A percentile compares a stretch with the other conserved stretches of the same genome.
These are phyloP conservation scores for Scaptomyza caliginosa DNA, from an alignment of 2,888 invertebrate genomes.

Conservation along the genomic window DNA sequence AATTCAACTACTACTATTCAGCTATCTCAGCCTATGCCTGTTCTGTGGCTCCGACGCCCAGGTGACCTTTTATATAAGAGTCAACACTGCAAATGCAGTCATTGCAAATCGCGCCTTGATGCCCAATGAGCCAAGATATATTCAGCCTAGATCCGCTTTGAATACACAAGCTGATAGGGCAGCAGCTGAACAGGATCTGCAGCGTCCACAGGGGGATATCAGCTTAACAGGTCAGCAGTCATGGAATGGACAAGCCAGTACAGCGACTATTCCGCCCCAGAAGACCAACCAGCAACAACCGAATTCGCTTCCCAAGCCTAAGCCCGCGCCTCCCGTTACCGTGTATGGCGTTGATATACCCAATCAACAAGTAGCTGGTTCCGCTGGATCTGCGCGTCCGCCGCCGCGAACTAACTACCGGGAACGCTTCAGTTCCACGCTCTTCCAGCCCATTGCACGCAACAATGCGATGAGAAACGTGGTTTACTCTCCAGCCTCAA, in stretches of 20 bases:
- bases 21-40: slow-evolving; percentile 28
- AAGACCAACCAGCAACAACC: slow-evolving; percentile 1
- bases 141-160: neutral
- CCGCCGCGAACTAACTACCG: slow-evolving; percentile 40
- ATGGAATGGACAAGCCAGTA: neutral
- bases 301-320: neutral
- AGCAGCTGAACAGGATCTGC: slow-evolving; percentile 7
- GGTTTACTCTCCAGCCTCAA: slow-evolving; percentile 84
- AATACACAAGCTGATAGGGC: neutral
- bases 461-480: slow-evolving; percentile 56
- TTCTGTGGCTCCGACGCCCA: slow-evolving; percentile 5
- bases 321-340: neutral
- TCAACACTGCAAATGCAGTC: neutral
- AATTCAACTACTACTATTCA: slow-evolving; percentile 24
- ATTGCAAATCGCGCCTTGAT: neutral
- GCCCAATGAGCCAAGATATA: neutral
- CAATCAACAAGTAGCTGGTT: neutral
- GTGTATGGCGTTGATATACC: neutral
- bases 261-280: neutral
- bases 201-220: slow-evolving; percentile 1
- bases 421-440: slow-evolving; percentile 63
- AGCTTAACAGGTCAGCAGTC: slow-evolving; percentile 7
- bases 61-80: neutral
- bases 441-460: slow-evolving; percentile 58
- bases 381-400: slow-evolving; percentile 36